Percentiles rank a stretch among this genome's conserved stretches.
These are phyloP conservation scores for Aplocera efformata DNA, from an alignment of 2,888 invertebrate species.

Conservation along the genomic window DNA sequence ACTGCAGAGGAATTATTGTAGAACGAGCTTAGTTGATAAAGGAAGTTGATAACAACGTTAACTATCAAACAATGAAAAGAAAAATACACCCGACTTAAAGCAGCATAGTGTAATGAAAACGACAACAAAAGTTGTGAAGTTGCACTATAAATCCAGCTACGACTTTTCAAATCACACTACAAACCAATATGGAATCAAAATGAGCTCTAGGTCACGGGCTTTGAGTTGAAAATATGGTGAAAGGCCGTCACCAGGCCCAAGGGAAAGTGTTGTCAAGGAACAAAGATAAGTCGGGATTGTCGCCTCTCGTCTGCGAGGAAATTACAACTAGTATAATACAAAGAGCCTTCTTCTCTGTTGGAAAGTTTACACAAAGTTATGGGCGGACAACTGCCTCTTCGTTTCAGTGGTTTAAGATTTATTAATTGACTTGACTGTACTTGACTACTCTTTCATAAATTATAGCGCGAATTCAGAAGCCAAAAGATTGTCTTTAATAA, in stretches of 20 bases:
- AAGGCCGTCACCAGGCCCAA: constrained; percentile 44
- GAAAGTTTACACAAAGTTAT: constrained; percentile 33
- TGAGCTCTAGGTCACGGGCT: constrained; percentile 3
- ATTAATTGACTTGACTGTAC: background rate
- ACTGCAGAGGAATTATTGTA: background rate
- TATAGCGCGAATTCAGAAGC: too few relatives aligned
- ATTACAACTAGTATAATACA: constrained; percentile 67
- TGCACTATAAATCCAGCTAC: constrained; percentile 61
- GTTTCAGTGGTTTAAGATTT: constrained; percentile 11
- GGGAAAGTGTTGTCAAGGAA: constrained; percentile 76
- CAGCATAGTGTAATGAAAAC: constrained; percentile 65
- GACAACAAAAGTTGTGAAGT: constrained; percentile 69
- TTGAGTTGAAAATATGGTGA: constrained; percentile 30
- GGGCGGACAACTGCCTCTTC: constrained; percentile 7
- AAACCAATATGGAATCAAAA: background rate
- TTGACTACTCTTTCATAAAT: background rate
- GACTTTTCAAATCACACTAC: constrained; percentile 25
- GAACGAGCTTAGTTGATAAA: too few relatives aligned
- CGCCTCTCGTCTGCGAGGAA: constrained; percentile 62
- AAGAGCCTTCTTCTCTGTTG: constrained; percentile 52
- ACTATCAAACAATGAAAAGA: constrained; percentile 10
- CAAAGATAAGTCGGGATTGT: constrained; percentile 76
- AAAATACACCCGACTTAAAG: constrained; percentile 38
- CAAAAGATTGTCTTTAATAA: background rate
- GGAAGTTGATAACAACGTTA: constrained; percentile 6